A percentile compares a stretch with the other conserved stretches of the same genome.
Evolutionary conservation across 2,113 vertebrate genomes (phyloP).

Genomic region (Todiramphus saurophagus): DNA sequence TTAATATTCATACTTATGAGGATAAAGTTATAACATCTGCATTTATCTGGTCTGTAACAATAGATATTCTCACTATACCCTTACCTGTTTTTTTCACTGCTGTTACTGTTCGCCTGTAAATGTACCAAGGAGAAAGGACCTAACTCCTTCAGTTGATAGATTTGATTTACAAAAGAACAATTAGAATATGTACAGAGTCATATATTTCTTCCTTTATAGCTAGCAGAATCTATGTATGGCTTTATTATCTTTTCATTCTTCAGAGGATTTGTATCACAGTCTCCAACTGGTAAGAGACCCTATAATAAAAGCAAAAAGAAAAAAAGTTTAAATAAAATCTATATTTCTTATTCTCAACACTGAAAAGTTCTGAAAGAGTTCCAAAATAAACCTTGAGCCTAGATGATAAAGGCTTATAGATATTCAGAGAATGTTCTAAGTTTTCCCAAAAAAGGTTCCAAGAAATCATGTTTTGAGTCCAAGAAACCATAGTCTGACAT

Average conservation of each 20-base stretch:
- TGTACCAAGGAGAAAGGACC: neutral
- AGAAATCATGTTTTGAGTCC: neutral
- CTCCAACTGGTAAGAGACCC: neutral
- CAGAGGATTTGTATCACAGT: neutral
- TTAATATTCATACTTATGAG: neutral
- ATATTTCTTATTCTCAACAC: neutral
- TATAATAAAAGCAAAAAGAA: neutral
- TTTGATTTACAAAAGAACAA: neutral
- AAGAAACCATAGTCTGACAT: neutral
- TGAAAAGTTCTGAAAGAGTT: neutral
- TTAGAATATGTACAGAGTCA: neutral
- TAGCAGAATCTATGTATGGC: neutral
- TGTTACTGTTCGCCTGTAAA: neutral
- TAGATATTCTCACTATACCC: neutral
- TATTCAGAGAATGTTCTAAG: neutral
- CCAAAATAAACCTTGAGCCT: neutral
- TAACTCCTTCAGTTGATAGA: neutral
- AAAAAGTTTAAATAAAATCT: neutral
- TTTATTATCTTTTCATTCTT: neutral
- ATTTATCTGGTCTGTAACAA: neutral
- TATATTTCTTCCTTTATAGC: neutral
- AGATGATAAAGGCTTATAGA: neutral
- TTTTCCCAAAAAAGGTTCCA: neutral
- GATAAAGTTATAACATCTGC: neutral
- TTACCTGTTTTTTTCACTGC: neutral